Base-by-base conservation (phyloP, 2,888 invertebrate species). In the Latrodectus elegans region DNA sequence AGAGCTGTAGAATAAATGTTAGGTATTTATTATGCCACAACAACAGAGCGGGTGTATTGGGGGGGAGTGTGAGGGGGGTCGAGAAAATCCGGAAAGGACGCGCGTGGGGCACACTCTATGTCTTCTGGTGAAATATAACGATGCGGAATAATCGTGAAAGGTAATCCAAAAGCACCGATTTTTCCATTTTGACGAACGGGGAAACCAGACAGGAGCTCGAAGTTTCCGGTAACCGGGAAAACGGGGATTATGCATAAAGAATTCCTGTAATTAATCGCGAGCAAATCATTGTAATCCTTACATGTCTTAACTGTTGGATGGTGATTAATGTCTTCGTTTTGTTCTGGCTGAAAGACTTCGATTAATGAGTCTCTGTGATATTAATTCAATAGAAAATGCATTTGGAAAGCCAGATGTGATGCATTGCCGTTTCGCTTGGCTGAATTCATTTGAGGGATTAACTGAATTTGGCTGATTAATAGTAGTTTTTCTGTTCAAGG, bases 361-460 rank as follows among this genome's bases (percentile, higher is more conserved):
- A 76, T 76, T 76, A 76, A 76, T 76, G 49, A n/a, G 60, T 38
- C 14, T 8, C 55, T 53, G 26, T 74, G 74, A 74, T 74, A 74
- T 74, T 74, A 74, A 76, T 76, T 76, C 64, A 17, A 49, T 65
- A 14, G 38, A 38, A 49, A 60, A 49, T 15, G 49, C 17, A 76
- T 76, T 76, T 65, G 75, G 64, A 76, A 76, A 76, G 75, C 64
- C 65, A 65, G 17, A 22, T 76, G 60, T 76, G 75, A 76, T 65
- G 51, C 64, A 76, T 76, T 64, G 65, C 49, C 8, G 53, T 38
- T 38, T 38, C 38, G 38, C 38, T 38, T 38, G 38, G 38, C 38
- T 38, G 38, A 38, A 38, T 38, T 38, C 38, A 38, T 38, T 38
- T 38, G 38, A 38, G 17, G 72, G 17, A 72, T 72, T 51, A 15